A percentile compares a stretch with the other conserved stretches of the same genome.
Evolutionary conservation across 2,113 vertebrate genomes (phyloP).

Genomic region (Festucalex cinctus): DNA sequence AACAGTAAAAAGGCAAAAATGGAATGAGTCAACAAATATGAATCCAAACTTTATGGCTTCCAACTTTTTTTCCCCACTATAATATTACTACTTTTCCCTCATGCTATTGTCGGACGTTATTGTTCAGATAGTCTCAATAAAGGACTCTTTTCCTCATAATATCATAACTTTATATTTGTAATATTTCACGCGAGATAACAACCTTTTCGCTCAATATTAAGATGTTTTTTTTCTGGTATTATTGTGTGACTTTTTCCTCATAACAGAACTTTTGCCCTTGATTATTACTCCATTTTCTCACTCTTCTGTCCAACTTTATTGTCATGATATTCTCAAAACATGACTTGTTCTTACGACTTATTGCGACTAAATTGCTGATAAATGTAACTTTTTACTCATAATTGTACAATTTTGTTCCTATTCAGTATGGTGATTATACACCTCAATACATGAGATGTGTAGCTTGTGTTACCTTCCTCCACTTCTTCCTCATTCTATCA

Average conservation of each 20-base stretch:
- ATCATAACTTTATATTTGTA: background rate
- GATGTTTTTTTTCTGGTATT: no score
- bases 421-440: background rate
- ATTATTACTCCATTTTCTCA: background rate
- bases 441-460: constrained; percentile 10
- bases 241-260: background rate
- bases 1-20: background rate
- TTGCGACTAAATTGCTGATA: background rate
- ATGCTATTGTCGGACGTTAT: background rate
- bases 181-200: background rate
- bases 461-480: constrained; percentile 5
- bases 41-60: background rate
- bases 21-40: no score
- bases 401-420: background rate
- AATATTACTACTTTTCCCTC: background rate
- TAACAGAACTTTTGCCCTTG: background rate
- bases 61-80: no score
- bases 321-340: background rate
- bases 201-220: no score
- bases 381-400: background rate
- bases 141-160: background rate
- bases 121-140: background rate
- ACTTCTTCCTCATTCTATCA: constrained; percentile 26
- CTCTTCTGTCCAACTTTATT: background rate
- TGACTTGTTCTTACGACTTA: background rate